phyloP scores from a whole-genome alignment of 1,140 invertebrate species.

The Phocides pigmalion region DNA sequence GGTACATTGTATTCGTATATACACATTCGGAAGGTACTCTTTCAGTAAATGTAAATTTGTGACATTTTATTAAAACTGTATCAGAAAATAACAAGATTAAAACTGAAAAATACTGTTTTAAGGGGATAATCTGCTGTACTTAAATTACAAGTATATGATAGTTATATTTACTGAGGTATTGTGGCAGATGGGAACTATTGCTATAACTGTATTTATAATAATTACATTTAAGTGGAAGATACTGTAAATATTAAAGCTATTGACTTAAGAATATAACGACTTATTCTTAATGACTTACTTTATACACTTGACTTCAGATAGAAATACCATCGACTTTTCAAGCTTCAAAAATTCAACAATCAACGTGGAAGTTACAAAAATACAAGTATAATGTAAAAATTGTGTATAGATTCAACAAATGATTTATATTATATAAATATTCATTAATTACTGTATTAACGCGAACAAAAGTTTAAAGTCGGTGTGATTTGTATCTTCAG shows the following conservation, averaged over 20 bases:
- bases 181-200: slow-evolving; percentile 78
- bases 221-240: slow-evolving; percentile 79
- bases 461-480: slow-evolving; percentile 40
- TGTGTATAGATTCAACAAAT: slow-evolving; percentile 27
- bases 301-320: slow-evolving; percentile 45
- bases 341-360: slow-evolving; percentile 52
- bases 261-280: slow-evolving; percentile 74
- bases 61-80: slow-evolving; percentile 14
- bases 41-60: slow-evolving; percentile 23
- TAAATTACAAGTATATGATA: slow-evolving; percentile 50
- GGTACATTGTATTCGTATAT: background rate
- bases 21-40: slow-evolving; percentile 1
- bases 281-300: slow-evolving; percentile 51
- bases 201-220: slow-evolving; percentile 69
- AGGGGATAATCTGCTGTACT: slow-evolving; percentile 52
- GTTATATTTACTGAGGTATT: slow-evolving; percentile 78
- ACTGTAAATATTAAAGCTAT: slow-evolving; percentile 82
- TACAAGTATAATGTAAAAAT: slow-evolving; percentile 29
- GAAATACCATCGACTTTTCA: slow-evolving; percentile 54
- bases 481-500: slow-evolving; percentile 46
- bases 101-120: slow-evolving; percentile 34
- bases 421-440: slow-evolving; percentile 26
- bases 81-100: slow-evolving; percentile 11
- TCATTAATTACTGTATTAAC: slow-evolving; percentile 13
- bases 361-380: slow-evolving; percentile 32